Evolutionary conservation across 1,140 invertebrate species (phyloP), one percentile per base, ranked within the genome.

Genomic region (Lepidotrigona ventralis): DNA sequence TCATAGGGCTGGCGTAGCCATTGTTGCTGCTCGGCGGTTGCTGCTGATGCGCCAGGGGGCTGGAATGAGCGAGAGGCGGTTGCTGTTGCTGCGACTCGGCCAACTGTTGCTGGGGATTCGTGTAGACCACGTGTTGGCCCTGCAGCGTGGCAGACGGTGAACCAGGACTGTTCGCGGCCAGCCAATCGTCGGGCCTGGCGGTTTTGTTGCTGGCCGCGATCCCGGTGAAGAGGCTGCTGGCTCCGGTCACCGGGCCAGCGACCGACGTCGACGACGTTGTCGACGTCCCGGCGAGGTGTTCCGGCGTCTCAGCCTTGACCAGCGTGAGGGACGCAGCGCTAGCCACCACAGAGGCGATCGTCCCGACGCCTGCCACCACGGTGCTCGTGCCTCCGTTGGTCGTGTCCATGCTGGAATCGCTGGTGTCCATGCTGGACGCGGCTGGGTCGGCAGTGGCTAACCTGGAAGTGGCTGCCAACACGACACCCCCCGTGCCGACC

Each of bases 1-100:
- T 97, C 95, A 97, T 96, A 1, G 97, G 97, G 84, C 97, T 97
- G n/a, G 97, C 96, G 91, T 97, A 97, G 29, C 97, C 97, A 89
- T 97, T 97, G 86, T 96, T 97, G 90, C 95, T 95, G 85, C 95
- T 94, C 85, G 95, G 95, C 72, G 95, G 95, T 69, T 96, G 95
- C 86, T 94, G 95, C 87, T 94, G 95, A 94, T 94, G 91, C 90
- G 91, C 91, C 33, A 93, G 86, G 56, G 89, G 90, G 83, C 93
- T 95, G 89, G 95, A 92, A 46, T 88, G 92, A 14, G 91, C 87
- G 81, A 90, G 80, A 15, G 90, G 91, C 2, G 88, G 90, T 64
- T 91, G 85, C 26, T 90, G 90, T 69, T 90, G 90, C 46, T 88
- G 90, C 19, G 84, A 80, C 26, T 88, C 88, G 21, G 77, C 21